Base-by-base conservation (phyloP, 2,797 vertebrate genomes). In the Crypturellus tataupa region DNA sequence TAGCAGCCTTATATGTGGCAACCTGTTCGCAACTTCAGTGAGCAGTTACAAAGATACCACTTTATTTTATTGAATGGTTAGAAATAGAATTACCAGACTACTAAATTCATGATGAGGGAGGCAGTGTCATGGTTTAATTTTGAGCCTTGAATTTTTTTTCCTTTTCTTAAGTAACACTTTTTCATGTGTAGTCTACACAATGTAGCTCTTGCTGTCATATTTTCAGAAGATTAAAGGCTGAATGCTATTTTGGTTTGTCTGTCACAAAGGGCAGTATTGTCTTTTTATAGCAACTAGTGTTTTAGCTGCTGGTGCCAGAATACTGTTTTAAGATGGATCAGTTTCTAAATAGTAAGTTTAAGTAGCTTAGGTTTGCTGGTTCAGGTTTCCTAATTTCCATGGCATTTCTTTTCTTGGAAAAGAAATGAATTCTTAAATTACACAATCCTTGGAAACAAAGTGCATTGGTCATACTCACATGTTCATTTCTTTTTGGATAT, bases 261-360 rank as follows among this genome's bases (percentile, higher is more conserved):
- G 40, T 0, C 3, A 95, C 87, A 87, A 96, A 91, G 77, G 64
- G 47, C 6, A 4, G 47, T 60, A 31, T 83, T 94, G 90, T 77
- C 75, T 93, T 84, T 91, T 91, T 93, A 89, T 91, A 89, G 93
- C 83, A 91, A 78, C 77, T 83, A 63, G 80, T 93, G 85, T 29
- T 94, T 91, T 91, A 89, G 68, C 68, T 0, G 0, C 63, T 73
- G 68, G 44, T 95, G 88, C 83, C 70, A 88, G 86, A 86, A 86
- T 56, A 60, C 85, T 19, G 8, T 77, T 90, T 93, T 93, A 91
- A 86, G 93, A 82, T 95, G 90, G 91, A 94, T 95, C 85, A 10
- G 64, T 89, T 94, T 94, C 88, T 93, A 95, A 96, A 93, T 95
- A 85, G 83, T 85, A 96, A 93, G 91, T 86, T 76, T 81, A 93